phyloP scores from a whole-genome alignment of 2,797 vertebrate species.

The Labroides dimidiatus region DNA sequence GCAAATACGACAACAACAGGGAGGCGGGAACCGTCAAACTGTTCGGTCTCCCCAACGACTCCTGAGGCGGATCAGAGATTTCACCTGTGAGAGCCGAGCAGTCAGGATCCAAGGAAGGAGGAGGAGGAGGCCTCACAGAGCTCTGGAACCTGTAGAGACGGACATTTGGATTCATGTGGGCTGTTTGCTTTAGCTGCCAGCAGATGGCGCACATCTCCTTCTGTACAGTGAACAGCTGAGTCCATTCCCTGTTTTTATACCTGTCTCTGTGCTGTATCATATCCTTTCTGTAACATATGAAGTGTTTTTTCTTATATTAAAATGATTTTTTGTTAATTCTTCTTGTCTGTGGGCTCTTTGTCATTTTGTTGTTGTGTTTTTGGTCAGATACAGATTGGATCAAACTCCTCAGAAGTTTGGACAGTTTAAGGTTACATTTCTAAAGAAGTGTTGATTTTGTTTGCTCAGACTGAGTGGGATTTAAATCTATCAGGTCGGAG shows the following conservation, averaged over 20 bases:
- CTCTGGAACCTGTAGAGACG: too few species aligned
- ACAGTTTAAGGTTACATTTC: too few species aligned
- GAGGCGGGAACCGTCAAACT: slow-evolving; percentile 98
- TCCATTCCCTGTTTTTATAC: slow-evolving; percentile 25
- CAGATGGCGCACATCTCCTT: slow-evolving; percentile 44
- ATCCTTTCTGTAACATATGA: slow-evolving; percentile 59
- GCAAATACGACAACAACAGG: slow-evolving; percentile 96
- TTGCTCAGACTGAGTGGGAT: too few species aligned
- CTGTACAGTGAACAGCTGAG: background rate
- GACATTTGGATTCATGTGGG: background rate
- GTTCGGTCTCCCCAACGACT: slow-evolving; percentile 96
- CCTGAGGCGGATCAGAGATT: slow-evolving; percentile 73
- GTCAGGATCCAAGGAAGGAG: too few species aligned
- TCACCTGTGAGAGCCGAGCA: too few species aligned
- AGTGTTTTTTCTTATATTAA: slow-evolving; percentile 57
- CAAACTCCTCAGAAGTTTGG: too few species aligned
- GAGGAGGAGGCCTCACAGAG: too few species aligned
- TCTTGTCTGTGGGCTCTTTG: background rate
- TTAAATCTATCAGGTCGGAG: too few species aligned
- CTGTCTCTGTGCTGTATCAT: slow-evolving; percentile 50
- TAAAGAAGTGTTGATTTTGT: too few species aligned
- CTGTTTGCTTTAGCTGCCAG: slow-evolving; percentile 29
- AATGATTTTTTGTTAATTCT: slow-evolving; percentile 27
- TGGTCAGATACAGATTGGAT: too few species aligned
- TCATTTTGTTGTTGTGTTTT: background rate